Base-by-base conservation (phyloP, 1,140 invertebrate species). In the Aphelenchoides fujianensis region DNA sequence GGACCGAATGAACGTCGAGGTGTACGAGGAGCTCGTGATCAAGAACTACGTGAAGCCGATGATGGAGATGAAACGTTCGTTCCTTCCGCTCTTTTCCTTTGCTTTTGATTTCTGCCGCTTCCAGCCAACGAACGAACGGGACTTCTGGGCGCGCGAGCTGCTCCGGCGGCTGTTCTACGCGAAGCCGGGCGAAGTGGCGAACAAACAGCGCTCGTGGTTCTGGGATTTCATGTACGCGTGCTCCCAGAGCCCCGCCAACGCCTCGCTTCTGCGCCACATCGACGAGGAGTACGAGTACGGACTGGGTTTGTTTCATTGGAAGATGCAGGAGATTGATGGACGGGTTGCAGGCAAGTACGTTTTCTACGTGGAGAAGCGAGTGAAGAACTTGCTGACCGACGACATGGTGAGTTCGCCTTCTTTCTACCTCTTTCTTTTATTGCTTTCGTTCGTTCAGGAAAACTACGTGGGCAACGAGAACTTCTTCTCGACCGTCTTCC, bases 211-310 rank as follows among this genome's bases (percentile, higher is more conserved):
- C 55, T 59, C 55, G 7, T 66, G 63, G 63, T 66, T 27, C 34
- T 32, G 16, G 63, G 63, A 66, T 30, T 66, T 66, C 3, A 32
- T 66, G 32, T 66, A 66, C 36, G 36, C 31, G 28, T 59, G 55
- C 55, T 59, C 55, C 5, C 5, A 59, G 34, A 5, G 23, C 19
- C 27, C 7, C 5, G 12, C 12, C 53, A 66, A 66, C 63, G 31
- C 27, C 1, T 19, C 27, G 23, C 1, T 66, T 2, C 36, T 66
- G 7, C 32, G 0, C 12, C n/a, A n/a, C 12, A 35, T 66, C 53
- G 1, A 34, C 28, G 36, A 34, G 16, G 3, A 30, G 37, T 36
- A 19, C 31, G 2, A n/a, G 23, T 1, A 32, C 0, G 31, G 32
- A 66, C n/a, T 66, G 63, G 57, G 57, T 61, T 2, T 1, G 57